Evolutionary conservation across 2,888 invertebrate genomes (phyloP).

Genomic region (Polymixis lichenea): DNA sequence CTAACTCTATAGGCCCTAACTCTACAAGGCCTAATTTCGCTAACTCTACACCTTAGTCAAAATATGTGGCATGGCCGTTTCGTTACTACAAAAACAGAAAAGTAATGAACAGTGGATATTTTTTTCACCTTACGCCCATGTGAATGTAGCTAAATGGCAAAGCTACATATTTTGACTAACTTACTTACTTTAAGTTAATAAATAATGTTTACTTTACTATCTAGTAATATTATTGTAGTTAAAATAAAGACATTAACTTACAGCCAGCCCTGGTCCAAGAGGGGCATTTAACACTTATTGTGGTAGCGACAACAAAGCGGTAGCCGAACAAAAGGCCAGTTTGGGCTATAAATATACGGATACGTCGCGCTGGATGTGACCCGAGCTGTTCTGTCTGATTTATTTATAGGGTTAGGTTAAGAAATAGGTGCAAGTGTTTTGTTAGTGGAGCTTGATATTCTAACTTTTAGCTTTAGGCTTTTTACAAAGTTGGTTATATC

Average conservation of each 20-base stretch:
- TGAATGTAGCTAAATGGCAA: no score
- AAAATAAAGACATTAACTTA: constrained; percentile 50
- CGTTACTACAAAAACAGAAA: no score
- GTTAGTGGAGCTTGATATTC: not conserved
- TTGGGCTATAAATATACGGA: constrained; percentile 61
- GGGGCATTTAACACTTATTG: constrained; percentile 85
- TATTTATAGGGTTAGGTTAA: constrained; percentile 43
- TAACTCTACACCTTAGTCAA: no score
- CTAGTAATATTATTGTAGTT: not conserved
- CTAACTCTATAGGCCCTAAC: no score
- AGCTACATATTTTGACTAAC: no score
- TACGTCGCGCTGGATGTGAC: constrained; percentile 64
- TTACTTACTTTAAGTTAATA: not conserved
- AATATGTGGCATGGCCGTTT: no score
- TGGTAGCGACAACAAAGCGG: constrained; percentile 82
- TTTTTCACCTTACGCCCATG: no score
- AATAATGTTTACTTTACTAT: not conserved
- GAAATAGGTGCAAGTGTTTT: not conserved
- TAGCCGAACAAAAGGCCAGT: constrained; percentile 76
- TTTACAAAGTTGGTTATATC: not conserved
- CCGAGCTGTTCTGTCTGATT: constrained; percentile 20
- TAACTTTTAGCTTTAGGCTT: not conserved
- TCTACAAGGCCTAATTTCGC: no score
- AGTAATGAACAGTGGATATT: no score
- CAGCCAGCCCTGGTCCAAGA: constrained; percentile 70